Conservation (phyloP, 2,113 vertebrate species). For the Elephantulus edwardii region DNA sequence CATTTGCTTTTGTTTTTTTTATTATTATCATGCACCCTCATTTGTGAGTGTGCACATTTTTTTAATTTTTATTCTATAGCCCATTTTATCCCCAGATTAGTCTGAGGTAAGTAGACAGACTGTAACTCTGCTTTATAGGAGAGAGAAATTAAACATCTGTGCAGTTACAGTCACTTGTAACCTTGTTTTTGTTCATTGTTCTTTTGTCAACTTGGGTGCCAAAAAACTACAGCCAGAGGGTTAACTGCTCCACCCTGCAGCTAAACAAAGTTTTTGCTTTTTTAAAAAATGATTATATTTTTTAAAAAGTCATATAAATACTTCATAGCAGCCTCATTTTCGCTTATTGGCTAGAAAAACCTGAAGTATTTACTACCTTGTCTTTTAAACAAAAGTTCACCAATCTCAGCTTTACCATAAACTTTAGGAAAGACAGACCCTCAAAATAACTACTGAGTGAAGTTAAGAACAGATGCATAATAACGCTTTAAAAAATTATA, state of each 20-base stretch:
- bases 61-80: neutral
- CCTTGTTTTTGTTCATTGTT: neutral
- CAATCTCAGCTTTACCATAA: neutral
- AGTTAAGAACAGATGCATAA: neutral
- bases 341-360: neutral
- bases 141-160: neutral
- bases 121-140: neutral
- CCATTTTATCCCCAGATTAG: neutral
- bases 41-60: neutral
- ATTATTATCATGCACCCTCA: neutral
- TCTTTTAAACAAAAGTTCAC: neutral
- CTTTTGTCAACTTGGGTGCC: neutral
- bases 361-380: neutral
- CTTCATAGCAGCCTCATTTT: neutral
- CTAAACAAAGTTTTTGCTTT: neutral
- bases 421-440: neutral
- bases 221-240: neutral
- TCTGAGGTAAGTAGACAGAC: neutral
- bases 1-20: too few species aligned
- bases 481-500: too few species aligned
- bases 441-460: neutral
- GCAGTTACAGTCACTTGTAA: neutral
- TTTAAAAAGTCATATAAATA: neutral
- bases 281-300: neutral
- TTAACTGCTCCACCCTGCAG: neutral